Evolutionary conservation across 2,888 invertebrate species (phyloP), one percentile per base, ranked within the genome.

Genomic region (Nemoura dubitans): DNA sequence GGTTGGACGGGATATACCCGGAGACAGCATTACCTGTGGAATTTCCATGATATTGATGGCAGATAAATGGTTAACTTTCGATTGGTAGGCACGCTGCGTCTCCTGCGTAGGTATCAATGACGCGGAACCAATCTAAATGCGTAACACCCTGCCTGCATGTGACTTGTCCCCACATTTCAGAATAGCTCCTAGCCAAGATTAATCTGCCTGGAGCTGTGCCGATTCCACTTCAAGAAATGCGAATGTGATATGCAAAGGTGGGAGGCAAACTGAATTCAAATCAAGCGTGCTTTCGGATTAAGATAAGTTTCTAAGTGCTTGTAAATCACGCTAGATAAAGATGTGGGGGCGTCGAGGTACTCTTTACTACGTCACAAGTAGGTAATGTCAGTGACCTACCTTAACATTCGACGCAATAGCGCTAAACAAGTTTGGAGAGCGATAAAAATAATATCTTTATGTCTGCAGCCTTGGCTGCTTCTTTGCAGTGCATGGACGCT

Each of bases 341-440:
- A 1, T 59, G 59, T 59, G 59, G 59, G 59, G 36, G 36, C 36
- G 59, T 10, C 16, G 10, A 7, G 59, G 21, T 59, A 59, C 3
- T 59, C 59, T 7, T 1, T 2, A 21, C 59, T 21, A 59, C 59
- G 59, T 59, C 59, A 59, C 59, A 1, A 10, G 36, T 59, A 59
- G 21, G 59, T 59, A 21, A 59, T 59, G 59, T 59, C 59, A 59
- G 59, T 59, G 59, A 59, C 59, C 59, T 59, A 59, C 59, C 59
- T 59, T 59, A 59, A 59, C 59, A 59, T 59, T 59, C 59, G 59
- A 59, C 59, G 59, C 59, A 59, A 59, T 7, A 59, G 59, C 59
- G 14, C 59, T 10, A 59, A 59, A 59, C 59, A 59, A 59, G 59
- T 59, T 59, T 59, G 59, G 59, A 3, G 2, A 7, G 36, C 10